phyloP scores from a whole-genome alignment of 2,113 vertebrate species.

The Xenopus laevis region DNA sequence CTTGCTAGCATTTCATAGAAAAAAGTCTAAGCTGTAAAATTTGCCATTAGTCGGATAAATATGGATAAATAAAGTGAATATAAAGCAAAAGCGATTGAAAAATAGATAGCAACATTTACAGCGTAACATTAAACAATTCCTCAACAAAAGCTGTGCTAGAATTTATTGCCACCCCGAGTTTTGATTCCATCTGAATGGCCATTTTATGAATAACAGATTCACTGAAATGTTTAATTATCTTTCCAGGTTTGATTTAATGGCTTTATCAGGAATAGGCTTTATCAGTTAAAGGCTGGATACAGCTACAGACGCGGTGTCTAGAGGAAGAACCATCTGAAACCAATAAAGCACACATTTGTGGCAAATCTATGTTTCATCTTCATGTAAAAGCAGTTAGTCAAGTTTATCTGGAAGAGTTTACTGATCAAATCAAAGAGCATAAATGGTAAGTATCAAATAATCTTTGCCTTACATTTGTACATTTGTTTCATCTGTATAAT shows the following conservation, averaged over 20 bases:
- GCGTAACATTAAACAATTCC: not conserved
- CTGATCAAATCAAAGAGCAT: too few species aligned
- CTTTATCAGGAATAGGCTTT: not conserved
- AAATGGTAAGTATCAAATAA: too few species aligned
- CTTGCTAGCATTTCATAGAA: too few species aligned
- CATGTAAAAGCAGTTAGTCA: too few species aligned
- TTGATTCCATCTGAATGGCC: not conserved
- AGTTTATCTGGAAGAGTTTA: too few species aligned
- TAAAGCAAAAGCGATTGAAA: not conserved
- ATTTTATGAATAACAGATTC: not conserved
- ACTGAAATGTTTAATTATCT: constrained; percentile 6
- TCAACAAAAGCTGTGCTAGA: not conserved
- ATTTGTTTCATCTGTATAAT: too few species aligned
- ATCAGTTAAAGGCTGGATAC: not conserved
- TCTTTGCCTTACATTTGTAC: too few species aligned
- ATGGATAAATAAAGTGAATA: too few species aligned
- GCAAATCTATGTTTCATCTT: not conserved
- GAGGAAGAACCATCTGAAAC: not conserved
- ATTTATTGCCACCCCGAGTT: not conserved
- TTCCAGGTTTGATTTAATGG: constrained; percentile 10
- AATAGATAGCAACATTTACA: not conserved
- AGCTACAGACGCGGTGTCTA: not conserved
- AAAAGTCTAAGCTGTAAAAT: too few species aligned
- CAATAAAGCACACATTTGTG: not conserved
- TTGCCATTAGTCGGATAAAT: too few species aligned